Percentiles rank a stretch among this genome's conserved stretches.
phyloP scores from a whole-genome alignment of 2,888 invertebrate genomes.

The Ceramica pisi region DNA sequence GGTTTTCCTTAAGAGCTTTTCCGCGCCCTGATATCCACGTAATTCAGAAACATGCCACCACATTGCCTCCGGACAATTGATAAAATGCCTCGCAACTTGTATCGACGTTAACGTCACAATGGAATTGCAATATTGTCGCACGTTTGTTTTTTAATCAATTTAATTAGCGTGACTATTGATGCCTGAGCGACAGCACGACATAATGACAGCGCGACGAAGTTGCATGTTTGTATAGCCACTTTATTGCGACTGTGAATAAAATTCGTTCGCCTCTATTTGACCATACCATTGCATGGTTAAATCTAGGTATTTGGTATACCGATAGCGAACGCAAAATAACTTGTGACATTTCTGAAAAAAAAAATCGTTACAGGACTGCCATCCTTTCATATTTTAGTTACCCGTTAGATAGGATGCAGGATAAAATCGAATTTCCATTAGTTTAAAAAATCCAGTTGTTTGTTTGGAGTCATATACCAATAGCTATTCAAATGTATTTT shows the following conservation, averaged over 20 bases:
- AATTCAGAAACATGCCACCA: slow-evolving; percentile 32
- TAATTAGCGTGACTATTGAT: slow-evolving; percentile 36
- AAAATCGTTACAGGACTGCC: neutral
- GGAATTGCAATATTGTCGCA: slow-evolving; percentile 28
- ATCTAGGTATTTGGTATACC: slow-evolving; percentile 3
- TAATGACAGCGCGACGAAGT: neutral
- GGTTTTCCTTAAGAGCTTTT: neutral
- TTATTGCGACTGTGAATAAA: neutral
- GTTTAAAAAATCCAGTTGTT: neutral
- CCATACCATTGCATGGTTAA: neutral
- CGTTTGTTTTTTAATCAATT: slow-evolving; percentile 45
- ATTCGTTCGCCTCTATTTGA: neutral
- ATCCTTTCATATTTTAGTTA: neutral
- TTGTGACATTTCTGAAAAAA: neutral
- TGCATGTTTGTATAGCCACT: slow-evolving; percentile 7
- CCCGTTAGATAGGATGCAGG: neutral
- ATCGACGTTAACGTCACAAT: slow-evolving; percentile 29
- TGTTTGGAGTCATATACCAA: neutral
- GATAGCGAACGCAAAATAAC: neutral
- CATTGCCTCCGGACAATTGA: slow-evolving; percentile 17
- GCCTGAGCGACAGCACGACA: slow-evolving; percentile 1
- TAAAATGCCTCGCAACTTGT: slow-evolving; percentile 16
- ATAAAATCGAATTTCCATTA: neutral
- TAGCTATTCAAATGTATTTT: neutral
- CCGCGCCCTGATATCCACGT: slow-evolving; percentile 1